Evolutionary conservation across 1,140 invertebrate species (phyloP).

Genomic region (Lepidurus packardi): DNA sequence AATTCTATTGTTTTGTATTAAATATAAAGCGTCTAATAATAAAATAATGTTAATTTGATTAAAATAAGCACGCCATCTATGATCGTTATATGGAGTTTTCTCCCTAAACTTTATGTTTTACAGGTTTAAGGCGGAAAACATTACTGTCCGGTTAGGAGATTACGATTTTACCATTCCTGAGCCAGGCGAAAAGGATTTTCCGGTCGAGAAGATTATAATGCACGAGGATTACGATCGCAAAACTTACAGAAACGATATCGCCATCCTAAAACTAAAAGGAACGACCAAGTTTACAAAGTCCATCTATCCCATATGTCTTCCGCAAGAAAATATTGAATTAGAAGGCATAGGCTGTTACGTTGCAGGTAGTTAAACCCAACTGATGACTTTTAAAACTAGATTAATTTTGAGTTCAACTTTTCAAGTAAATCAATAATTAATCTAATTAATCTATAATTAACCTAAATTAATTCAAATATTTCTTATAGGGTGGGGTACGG

Average conservation of each 20-base stretch:
- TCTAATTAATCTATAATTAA: background rate
- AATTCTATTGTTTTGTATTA: no score
- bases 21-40: no score
- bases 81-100: background rate
- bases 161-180: slow-evolving; percentile 40
- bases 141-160: slow-evolving; percentile 42
- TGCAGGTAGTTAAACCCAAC: slow-evolving; percentile 47
- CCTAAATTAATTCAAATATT: background rate
- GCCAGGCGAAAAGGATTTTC: slow-evolving; percentile 37
- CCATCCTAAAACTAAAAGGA: slow-evolving; percentile 39
- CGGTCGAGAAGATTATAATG: slow-evolving; percentile 36
- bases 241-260: slow-evolving; percentile 44
- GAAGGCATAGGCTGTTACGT: slow-evolving; percentile 35
- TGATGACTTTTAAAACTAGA: background rate
- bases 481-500: slow-evolving; percentile 58
- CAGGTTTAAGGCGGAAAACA: slow-evolving; percentile 39
- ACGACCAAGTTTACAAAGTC: slow-evolving; percentile 37
- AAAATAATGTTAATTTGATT: background rate
- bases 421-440: background rate
- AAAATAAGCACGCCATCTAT: background rate
- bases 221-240: slow-evolving; percentile 40
- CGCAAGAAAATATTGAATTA: slow-evolving; percentile 43
- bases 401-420: background rate
- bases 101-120: background rate
- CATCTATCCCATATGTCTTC: slow-evolving; percentile 42